phyloP scores from a whole-genome alignment of 2,888 invertebrate genomes.

The Epinotia demarniana region DNA sequence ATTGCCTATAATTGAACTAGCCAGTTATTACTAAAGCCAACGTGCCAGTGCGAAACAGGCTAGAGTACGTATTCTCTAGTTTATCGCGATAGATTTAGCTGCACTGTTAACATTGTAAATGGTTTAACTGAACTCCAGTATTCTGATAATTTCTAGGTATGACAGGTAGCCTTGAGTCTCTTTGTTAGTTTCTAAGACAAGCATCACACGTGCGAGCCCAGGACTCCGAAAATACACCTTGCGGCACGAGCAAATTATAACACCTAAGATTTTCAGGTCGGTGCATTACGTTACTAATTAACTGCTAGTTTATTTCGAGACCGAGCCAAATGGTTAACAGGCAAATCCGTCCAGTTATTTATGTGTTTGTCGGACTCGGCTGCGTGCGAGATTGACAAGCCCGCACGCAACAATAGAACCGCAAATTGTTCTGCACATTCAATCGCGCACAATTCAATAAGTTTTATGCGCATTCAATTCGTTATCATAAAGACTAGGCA shows the following conservation, averaged over 20 bases:
- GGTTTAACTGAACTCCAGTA: slow-evolving; percentile 6
- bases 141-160: slow-evolving; percentile 11
- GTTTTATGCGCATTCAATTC: not conserved
- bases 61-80: not conserved
- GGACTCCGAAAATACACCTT: slow-evolving; percentile 64
- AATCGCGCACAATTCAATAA: not conserved
- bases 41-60: slow-evolving; percentile 4
- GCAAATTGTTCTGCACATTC: slow-evolving; percentile 24
- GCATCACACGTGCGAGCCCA: slow-evolving; percentile 46
- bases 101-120: slow-evolving; percentile 26
- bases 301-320: slow-evolving; percentile 54
- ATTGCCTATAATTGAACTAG: slow-evolving; percentile 63
- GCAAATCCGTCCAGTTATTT: slow-evolving; percentile 39
- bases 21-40: slow-evolving; percentile 50
- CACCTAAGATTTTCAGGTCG: slow-evolving; percentile 60
- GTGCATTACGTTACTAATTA: slow-evolving; percentile 58
- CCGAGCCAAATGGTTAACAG: slow-evolving; percentile 47
- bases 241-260: slow-evolving; percentile 53
- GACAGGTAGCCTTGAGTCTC: slow-evolving; percentile 39
- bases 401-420: slow-evolving; percentile 7
- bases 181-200: slow-evolving; percentile 26
- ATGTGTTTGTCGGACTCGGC: slow-evolving; percentile 33
- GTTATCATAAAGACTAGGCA: not conserved
- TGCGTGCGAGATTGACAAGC: slow-evolving; percentile 39
- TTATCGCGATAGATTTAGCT: not conserved